Evolutionary conservation across 2,797 vertebrate species (phyloP).

Genomic region (Pseudopleuronectes americanus): DNA sequence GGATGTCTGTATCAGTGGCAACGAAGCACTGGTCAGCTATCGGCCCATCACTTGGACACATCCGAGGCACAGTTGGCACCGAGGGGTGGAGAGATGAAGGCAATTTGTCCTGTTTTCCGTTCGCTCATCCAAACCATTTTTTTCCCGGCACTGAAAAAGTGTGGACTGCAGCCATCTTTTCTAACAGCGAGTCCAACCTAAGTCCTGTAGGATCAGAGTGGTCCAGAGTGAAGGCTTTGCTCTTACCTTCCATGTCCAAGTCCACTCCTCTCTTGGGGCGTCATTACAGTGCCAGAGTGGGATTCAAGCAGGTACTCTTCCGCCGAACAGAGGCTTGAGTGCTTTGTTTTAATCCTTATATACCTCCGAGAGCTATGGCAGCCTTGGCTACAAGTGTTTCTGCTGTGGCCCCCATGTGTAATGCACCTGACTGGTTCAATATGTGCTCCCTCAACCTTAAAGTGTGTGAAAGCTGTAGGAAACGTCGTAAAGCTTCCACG

Average conservation of each 20-base stretch:
- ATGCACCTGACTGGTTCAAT: slow-evolving; percentile 49
- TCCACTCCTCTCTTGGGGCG: slow-evolving; percentile 12
- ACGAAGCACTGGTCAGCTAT: slow-evolving; percentile 47
- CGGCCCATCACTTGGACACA: slow-evolving; percentile 52
- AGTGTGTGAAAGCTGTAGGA: slow-evolving; percentile 48
- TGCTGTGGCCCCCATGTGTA: slow-evolving; percentile 21
- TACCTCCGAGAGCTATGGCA: slow-evolving; percentile 24
- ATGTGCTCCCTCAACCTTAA: slow-evolving; percentile 41
- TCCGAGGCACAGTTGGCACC: slow-evolving; percentile 30
- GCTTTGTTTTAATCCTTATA: slow-evolving; percentile 33
- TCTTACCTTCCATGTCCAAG: slow-evolving; percentile 33
- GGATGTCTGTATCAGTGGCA: slow-evolving; percentile 54
- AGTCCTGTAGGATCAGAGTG: slow-evolving; percentile 20
- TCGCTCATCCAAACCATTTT: slow-evolving; percentile 19
- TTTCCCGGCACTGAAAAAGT: slow-evolving; percentile 16
- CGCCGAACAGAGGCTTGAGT: not conserved
- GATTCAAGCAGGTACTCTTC: slow-evolving; percentile 29
- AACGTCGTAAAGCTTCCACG: slow-evolving; percentile 44
- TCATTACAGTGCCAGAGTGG: slow-evolving; percentile 11
- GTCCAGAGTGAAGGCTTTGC: slow-evolving; percentile 44
- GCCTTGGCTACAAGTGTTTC: slow-evolving; percentile 26
- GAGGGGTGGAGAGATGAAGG: slow-evolving; percentile 31
- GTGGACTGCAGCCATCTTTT: slow-evolving; percentile 24
- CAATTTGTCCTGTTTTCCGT: slow-evolving; percentile 45
- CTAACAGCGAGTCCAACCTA: slow-evolving; percentile 21